Base-by-base conservation (phyloP, 2,797 vertebrate genomes). In the Galagoides demidoff region DNA sequence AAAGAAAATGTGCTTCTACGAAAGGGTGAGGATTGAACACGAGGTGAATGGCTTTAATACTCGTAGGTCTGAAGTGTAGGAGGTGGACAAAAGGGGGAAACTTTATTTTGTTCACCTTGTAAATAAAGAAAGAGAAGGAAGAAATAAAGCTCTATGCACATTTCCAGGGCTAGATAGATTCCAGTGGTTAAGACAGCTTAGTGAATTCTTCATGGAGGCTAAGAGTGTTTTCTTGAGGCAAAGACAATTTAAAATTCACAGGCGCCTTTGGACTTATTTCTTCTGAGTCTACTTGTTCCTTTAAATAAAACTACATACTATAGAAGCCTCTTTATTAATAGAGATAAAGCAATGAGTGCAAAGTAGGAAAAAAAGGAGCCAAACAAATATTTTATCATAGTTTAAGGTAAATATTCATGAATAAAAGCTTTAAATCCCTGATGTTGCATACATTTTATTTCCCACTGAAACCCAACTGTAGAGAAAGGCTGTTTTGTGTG, bases 121-220 rank as follows among this genome's bases (percentile, higher is more conserved):
- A 93, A 90, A 70, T 11, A 11, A 94, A 85, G 59, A 14, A 49
- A 88, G 39, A 77, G 34, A 74, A 92, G 71, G 63, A 49, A 92
- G 37, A 84, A 85, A 73, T 64, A 52, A 71, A 87, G 43, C 31
- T 88, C 71, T 14, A 39, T 73, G n/a, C 6, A 7, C 59, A 79
- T 95, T 85, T 82, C 25, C 12, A 57, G 22, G n/a, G 27, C 37
- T 82, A 34, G 31, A 43, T 13, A 68, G 55, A 93, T 82, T 22
- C 71, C 64, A 74, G 27, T 39, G 43, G 64, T 92, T 94, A 85
- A 87, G 52, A 90, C n/a, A 95, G 68, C 49, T 90, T 95, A 94
- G 76, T 77, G 77, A 95, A 90, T 96, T 96, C 95, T 94, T 95
- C 87, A 88, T 70, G n/a, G 63, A 94, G 5, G 12, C 83, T 88